These are phyloP conservation scores for Rhodinocichla rosea DNA, from an alignment of 2,113 vertebrate species.

Conservation along the genomic window DNA sequence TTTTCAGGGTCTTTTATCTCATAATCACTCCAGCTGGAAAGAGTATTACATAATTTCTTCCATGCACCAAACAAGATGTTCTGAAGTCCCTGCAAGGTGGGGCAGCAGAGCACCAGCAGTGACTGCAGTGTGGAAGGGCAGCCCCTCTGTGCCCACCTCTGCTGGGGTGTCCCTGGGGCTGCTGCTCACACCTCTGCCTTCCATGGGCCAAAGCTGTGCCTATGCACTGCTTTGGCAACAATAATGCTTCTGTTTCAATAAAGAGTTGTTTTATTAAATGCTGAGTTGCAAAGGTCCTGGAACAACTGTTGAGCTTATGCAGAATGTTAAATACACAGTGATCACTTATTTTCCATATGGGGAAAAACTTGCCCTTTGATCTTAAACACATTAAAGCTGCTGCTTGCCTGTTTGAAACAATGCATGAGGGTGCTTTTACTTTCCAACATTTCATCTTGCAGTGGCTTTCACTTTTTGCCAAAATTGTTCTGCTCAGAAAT, in stretches of 20 bases:
- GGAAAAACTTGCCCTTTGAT: slow-evolving; percentile 26
- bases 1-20: slow-evolving; percentile 19
- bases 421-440: not conserved
- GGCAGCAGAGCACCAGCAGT: not conserved
- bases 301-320: not conserved
- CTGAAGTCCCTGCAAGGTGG: not conserved
- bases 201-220: not conserved
- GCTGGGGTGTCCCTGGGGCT: not conserved
- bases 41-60: not conserved
- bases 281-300: not conserved
- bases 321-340: not conserved
- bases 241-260: not conserved
- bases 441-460: not conserved
- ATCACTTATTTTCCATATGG: slow-evolving; percentile 1
- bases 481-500: not conserved
- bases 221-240: not conserved
- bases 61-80: not conserved
- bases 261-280: slow-evolving; percentile 19
- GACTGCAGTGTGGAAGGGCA: not conserved
- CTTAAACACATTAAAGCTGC: slow-evolving; percentile 19
- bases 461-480: not conserved
- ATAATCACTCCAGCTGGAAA: not conserved
- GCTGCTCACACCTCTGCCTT: not conserved
- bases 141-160: not conserved
- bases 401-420: slow-evolving; percentile 6